Base-by-base conservation (phyloP, 1,140 invertebrate genomes). In the Zaprionus ghesquierei region DNA sequence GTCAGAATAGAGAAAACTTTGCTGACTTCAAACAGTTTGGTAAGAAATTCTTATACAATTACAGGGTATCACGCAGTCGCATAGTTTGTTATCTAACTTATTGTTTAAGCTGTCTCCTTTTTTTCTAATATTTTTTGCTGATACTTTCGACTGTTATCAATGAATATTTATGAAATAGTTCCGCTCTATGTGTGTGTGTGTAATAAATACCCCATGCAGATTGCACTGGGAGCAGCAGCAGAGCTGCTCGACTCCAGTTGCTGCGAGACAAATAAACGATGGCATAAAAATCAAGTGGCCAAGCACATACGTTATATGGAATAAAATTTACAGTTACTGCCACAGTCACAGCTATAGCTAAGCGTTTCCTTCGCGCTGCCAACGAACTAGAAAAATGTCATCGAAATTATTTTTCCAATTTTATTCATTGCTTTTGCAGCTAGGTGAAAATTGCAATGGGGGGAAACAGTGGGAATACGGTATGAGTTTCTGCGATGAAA, bases 101-200 rank as follows among this genome's bases (percentile, higher is more conserved):
- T 44, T 33, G 12, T 58, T 41, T 31, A 10, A 4, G 51, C 15
- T 22, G 2, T 12, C 27, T 25, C 4, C 12, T 49, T 5, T 55
- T 12, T 25, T 41, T 58, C 46, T 56, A 27, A 41, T 25, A n/a
- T 55, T 53, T 58, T 56, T 12, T 69, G 31, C 35, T 44, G 50
- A n/a, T 46, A 20, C 53, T 58, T 50, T 31, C 31, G 71, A 44
- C 23, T 68, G 55, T 50, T 62, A 60, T 49, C 72, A 58, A 75
- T 75, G 72, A 70, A 75, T 75, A 75, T 75, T 75, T 70, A 75
- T 75, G 72, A 62, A 69, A 75, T 55, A 41, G n/a, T n/a, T n/a
- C 5, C 9, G 35, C 49, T 60, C 3, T 38, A 5, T 66, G n/a
- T 38, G 23, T 20, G 10, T 55, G 23, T 44, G 64, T 60, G 25